These are phyloP conservation scores for Austrolebias charrua DNA, from an alignment of 2,797 vertebrate genomes.

Conservation along the genomic window DNA sequence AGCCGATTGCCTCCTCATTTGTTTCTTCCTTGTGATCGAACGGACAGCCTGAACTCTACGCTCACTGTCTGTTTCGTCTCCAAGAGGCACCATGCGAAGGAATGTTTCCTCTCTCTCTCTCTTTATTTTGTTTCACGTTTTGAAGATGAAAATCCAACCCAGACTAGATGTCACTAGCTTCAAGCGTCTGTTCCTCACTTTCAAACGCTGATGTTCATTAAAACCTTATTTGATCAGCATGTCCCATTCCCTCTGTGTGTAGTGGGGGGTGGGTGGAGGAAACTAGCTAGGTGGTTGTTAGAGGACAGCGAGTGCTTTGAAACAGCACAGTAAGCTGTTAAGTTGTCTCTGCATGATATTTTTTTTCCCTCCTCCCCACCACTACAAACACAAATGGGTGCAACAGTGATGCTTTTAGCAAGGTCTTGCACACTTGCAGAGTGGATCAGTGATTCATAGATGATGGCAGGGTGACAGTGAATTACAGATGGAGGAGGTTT, in stretches of 20 bases:
- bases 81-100: constrained; percentile 50
- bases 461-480: constrained; percentile 78
- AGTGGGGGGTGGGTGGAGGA: constrained; percentile 27
- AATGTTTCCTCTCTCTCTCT: constrained; percentile 45
- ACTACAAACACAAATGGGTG: constrained; percentile 75
- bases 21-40: constrained; percentile 48
- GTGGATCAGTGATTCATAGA: constrained; percentile 80
- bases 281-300: constrained; percentile 75
- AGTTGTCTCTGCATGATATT: constrained; percentile 67
- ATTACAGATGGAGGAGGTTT: constrained; percentile 80
- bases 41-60: constrained; percentile 31
- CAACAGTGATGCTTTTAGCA: constrained; percentile 79
- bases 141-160: constrained; percentile 73
- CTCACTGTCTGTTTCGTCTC: constrained; percentile 46
- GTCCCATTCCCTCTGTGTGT: constrained; percentile 61
- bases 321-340: constrained; percentile 72
- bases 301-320: constrained; percentile 77
- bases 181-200: constrained; percentile 70
- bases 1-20: constrained; percentile 59
- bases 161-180: constrained; percentile 70
- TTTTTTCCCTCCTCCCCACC: constrained; percentile 25
- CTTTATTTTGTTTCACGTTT: constrained; percentile 46
- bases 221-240: constrained; percentile 77
- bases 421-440: constrained; percentile 77
- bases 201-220: constrained; percentile 76